Conservation (phyloP, 2,888 invertebrate species). For the Habrosyne pyritoides region DNA sequence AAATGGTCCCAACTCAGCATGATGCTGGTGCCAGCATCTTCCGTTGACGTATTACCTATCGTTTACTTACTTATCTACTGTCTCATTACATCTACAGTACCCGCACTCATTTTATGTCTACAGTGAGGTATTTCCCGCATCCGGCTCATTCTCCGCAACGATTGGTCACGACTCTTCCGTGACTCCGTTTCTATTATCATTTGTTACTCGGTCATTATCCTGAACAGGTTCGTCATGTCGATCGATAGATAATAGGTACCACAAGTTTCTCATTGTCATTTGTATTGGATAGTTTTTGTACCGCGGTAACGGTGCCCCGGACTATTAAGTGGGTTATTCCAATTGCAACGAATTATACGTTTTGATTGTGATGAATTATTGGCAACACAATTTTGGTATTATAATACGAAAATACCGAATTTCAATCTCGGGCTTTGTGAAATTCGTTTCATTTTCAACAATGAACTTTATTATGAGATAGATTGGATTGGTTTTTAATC, state of each 20-base stretch:
- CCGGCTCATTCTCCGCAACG: constrained; percentile 27
- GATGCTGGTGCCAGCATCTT: too few species aligned
- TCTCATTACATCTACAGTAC: constrained; percentile 3
- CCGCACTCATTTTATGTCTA: constrained; percentile 7
- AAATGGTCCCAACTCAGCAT: too few species aligned
- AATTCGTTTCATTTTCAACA: too few species aligned
- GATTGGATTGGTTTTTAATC: too few species aligned
- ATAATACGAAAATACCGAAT: too few species aligned
- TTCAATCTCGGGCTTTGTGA: too few species aligned
- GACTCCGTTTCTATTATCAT: constrained; percentile 24
- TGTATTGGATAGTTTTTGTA: not conserved
- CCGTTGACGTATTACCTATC: not conserved
- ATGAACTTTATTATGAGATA: too few species aligned
- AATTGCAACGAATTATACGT: not conserved
- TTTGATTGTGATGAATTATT: not conserved
- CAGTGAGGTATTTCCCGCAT: constrained; percentile 43
- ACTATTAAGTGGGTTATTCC: not conserved
- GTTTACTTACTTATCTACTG: constrained; percentile 1
- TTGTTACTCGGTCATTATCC: constrained; percentile 22
- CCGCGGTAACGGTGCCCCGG: not conserved
- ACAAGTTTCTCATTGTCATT: constrained; percentile 2
- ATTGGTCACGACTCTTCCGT: constrained; percentile 36
- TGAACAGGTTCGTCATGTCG: constrained; percentile 29
- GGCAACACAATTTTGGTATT: not conserved
- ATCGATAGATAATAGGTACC: not conserved